These are phyloP conservation scores for Chaenodraco wilsoni DNA, from an alignment of 2,797 vertebrate genomes.

Conservation along the genomic window DNA sequence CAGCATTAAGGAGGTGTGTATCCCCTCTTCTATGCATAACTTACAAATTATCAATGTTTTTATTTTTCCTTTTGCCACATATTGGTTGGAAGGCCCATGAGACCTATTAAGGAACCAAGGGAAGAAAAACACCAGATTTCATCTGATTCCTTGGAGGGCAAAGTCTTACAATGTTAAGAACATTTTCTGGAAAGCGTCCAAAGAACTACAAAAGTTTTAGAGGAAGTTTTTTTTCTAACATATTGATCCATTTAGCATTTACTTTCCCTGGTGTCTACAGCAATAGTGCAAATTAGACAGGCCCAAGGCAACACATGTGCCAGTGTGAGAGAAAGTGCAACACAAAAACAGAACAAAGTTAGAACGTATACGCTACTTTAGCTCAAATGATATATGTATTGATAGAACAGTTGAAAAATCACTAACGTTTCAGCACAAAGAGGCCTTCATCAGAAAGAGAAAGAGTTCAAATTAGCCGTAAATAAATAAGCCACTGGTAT, in stretches of 20 bases:
- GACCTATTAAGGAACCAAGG: constrained; percentile 84
- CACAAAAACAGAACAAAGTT: constrained; percentile 20
- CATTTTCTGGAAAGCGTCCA: constrained; percentile 77
- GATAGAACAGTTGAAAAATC: constrained; percentile 15
- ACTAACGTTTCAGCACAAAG: not conserved
- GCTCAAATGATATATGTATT: constrained; percentile 22
- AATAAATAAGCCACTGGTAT: constrained; percentile 20
- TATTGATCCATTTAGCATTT: constrained; percentile 76
- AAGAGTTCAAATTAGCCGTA: not conserved
- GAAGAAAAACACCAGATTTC: constrained; percentile 88
- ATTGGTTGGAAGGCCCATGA: constrained; percentile 78
- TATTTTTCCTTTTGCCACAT: constrained; percentile 79
- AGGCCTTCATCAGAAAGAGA: not conserved
- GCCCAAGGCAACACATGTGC: constrained; percentile 30
- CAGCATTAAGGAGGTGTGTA: constrained; percentile 58
- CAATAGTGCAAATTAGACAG: constrained; percentile 67
- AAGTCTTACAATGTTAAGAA: constrained; percentile 81
- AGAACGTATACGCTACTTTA: not conserved
- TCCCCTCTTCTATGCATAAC: constrained; percentile 53
- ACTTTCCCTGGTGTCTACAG: constrained; percentile 53
- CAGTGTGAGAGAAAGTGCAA: constrained; percentile 45
- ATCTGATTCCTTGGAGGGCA: constrained; percentile 75
- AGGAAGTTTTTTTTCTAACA: constrained; percentile 38
- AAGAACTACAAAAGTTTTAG: constrained; percentile 69
- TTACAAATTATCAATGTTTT: constrained; percentile 81